phyloP scores from a whole-genome alignment of 2,888 invertebrate genomes.

The Alcis repandata region DNA sequence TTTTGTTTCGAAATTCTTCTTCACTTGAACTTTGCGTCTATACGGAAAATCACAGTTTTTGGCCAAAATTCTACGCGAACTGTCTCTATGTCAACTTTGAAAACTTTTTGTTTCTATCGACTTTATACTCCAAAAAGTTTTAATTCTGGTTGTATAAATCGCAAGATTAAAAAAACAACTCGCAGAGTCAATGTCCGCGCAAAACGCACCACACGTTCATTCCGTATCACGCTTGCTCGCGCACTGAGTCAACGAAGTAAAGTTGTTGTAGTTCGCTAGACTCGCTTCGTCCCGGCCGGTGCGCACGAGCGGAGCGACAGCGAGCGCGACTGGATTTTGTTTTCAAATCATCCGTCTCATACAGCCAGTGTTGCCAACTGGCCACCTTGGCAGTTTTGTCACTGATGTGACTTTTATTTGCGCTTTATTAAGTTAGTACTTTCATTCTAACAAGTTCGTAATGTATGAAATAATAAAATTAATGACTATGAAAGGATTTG shows the following conservation, averaged over 20 bases:
- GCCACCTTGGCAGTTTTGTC: too few species aligned
- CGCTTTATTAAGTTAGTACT: too few species aligned
- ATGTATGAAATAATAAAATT: too few species aligned
- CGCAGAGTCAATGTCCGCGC: constrained; percentile 85
- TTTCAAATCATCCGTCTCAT: constrained; percentile 76
- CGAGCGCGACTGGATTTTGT: constrained; percentile 73
- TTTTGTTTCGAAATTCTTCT: constrained; percentile 83
- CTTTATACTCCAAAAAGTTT: constrained; percentile 81
- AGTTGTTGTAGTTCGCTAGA: constrained; percentile 44
- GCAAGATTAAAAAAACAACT: constrained; percentile 74
- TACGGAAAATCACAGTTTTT: constrained; percentile 83
- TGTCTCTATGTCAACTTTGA: constrained; percentile 74
- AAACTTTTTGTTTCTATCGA: constrained; percentile 75
- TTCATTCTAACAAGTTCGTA: too few species aligned
- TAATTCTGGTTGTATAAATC: constrained; percentile 82
- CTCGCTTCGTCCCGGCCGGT: constrained; percentile 44
- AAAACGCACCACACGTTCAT: constrained; percentile 87
- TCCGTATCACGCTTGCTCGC: constrained; percentile 87
- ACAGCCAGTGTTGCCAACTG: too few species aligned
- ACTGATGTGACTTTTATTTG: too few species aligned
- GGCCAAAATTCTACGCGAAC: constrained; percentile 85
- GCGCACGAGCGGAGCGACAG: constrained; percentile 49
- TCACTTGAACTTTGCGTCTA: constrained; percentile 82
- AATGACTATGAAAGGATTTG: too few species aligned
- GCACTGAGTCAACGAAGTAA: constrained; percentile 72